These are phyloP conservation scores for Periparus ater DNA, from an alignment of 2,797 vertebrate genomes.

Conservation along the genomic window DNA sequence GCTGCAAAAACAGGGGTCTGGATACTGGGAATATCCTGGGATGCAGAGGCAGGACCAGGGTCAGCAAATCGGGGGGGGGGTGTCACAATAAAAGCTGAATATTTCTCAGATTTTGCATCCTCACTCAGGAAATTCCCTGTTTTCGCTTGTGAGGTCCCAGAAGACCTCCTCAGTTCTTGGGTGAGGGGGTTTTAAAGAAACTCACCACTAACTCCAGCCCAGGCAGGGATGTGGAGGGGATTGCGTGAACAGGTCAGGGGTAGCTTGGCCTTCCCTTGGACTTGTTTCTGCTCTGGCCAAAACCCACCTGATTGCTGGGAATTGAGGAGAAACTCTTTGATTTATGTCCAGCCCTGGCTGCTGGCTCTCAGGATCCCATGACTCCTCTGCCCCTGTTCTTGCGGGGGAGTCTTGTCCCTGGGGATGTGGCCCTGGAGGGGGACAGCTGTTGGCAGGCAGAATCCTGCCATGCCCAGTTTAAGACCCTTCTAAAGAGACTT, in stretches of 20 bases:
- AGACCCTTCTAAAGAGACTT: background rate
- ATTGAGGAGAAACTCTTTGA: background rate
- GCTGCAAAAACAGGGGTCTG: background rate
- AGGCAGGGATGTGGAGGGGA: background rate
- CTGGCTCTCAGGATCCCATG: background rate
- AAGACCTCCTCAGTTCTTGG: background rate
- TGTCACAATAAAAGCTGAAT: background rate
- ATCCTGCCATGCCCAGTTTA: rapidly evolving
- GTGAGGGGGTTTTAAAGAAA: background rate
- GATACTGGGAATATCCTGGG: background rate
- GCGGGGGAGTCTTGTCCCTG: background rate
- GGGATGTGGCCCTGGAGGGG: background rate
- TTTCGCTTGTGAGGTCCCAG: background rate
- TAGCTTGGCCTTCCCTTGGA: background rate
- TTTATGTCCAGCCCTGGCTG: background rate
- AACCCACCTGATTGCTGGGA: background rate
- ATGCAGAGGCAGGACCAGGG: background rate
- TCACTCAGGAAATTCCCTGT: background rate
- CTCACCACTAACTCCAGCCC: background rate
- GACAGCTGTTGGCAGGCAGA: background rate
- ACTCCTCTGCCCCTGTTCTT: background rate
- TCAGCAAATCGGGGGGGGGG: background rate
- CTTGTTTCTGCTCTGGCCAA: background rate
- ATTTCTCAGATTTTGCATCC: background rate
- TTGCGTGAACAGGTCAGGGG: rapidly evolving